Base-by-base conservation (phyloP, 2,797 vertebrate genomes). In the Anguilla megastoma region DNA sequence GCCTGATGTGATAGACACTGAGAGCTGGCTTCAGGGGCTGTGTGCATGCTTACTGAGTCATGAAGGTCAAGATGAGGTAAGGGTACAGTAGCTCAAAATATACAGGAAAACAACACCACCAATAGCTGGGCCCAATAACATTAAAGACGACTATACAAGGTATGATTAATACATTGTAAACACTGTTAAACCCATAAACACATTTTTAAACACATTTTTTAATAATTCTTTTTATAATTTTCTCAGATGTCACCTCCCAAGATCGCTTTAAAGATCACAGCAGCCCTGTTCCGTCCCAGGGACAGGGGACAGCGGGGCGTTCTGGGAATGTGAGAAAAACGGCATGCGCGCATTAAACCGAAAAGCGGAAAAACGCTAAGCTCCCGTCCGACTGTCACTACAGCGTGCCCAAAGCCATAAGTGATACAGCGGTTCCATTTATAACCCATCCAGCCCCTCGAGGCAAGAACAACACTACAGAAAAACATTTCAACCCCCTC, bases 381-480 rank as follows among this genome's bases (percentile, higher is more conserved):
- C 86, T 66, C 86, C 86, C 84, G 45, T 82, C 80, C 36, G 48
- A 87, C 86, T 87, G 86, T 83, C 86, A 87, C 58, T 83, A 87
- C 79, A 63, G 58, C n/a, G 24, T 48, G 86, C 86, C 86, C 54
- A 45, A 10, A 87, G 79, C 86, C 79, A 63, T 84, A 54, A 79
- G 69, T 86, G 86, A 86, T 86, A 69, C 85, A 74, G 86, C 24
- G 14, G 41, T 18, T 86, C 48, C 76, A 83, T 87, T 87, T 87
- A 83, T 88, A 52, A 82, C 69, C 63, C 45, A 27, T n/a, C 83
- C 63, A 21, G 54, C 86, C 83, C 83, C 83, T 56, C 21, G 24
- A 84, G 83, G 45, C 21, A 56, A 84, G 58, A 87, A 87, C 54
- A 66, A 82, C 86, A 80, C 86, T 87, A 69, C 18, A 83, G 58